Percentiles rank a stretch among this genome's conserved stretches.
These are phyloP conservation scores for Euphydryas editha DNA, from an alignment of 2,888 invertebrate species.

Conservation along the genomic window DNA sequence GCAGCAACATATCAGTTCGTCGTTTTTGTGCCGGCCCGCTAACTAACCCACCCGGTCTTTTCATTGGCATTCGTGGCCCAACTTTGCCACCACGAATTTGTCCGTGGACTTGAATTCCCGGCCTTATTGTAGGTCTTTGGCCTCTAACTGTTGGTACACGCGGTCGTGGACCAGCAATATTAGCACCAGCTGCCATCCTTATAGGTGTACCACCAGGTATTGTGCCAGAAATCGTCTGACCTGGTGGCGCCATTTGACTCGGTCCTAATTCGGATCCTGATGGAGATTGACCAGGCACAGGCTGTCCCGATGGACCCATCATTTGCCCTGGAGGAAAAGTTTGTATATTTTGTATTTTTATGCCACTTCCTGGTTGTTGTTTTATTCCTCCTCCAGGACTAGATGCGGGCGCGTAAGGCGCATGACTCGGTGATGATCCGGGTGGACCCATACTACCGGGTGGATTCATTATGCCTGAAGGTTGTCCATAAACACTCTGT, in stretches of 20 bases:
- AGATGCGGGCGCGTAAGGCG: slow-evolving; percentile 58
- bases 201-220: slow-evolving; percentile 68
- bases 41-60: slow-evolving; percentile 59
- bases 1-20: slow-evolving; percentile 86
- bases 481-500: slow-evolving; percentile 71
- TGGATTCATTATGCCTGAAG: slow-evolving; percentile 23
- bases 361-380: slow-evolving; percentile 54
- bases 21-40: slow-evolving; percentile 70
- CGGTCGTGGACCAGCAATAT: slow-evolving; percentile 59
- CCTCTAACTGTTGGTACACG: slow-evolving; percentile 68
- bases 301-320: slow-evolving; percentile 52
- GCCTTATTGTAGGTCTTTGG: slow-evolving; percentile 64
- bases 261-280: slow-evolving; percentile 52
- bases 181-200: slow-evolving; percentile 69
- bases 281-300: slow-evolving; percentile 39
- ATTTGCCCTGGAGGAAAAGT: slow-evolving; percentile 69
- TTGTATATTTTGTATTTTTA: slow-evolving; percentile 76
- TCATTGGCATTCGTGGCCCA: slow-evolving; percentile 71
- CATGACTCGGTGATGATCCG: slow-evolving; percentile 57
- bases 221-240: slow-evolving; percentile 47
- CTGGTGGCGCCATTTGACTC: slow-evolving; percentile 44
- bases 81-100: slow-evolving; percentile 65
- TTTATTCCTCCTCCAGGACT: slow-evolving; percentile 69
- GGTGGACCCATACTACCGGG: slow-evolving; percentile 50
- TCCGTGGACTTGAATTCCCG: slow-evolving; percentile 73